Percentiles rank a stretch among this genome's conserved stretches.
Evolutionary conservation across 2,113 vertebrate genomes (phyloP).

Genomic region (Globicephala melas): DNA sequence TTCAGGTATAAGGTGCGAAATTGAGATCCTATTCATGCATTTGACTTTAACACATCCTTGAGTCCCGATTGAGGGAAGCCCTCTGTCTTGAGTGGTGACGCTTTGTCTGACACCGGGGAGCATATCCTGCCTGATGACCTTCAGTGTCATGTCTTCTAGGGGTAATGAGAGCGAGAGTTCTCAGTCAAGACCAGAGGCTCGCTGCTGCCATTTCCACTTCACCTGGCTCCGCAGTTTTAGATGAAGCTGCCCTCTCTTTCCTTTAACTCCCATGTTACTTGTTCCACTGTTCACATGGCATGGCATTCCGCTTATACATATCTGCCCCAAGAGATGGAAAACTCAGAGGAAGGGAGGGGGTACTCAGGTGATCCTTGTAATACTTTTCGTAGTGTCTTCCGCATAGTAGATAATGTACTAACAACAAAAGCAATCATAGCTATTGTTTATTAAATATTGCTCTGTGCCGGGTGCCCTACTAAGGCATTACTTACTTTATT

Average conservation of each 20-base stretch:
- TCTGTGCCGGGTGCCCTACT: accelerated
- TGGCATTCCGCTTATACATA: background rate
- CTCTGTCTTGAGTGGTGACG: background rate
- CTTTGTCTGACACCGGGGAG: background rate
- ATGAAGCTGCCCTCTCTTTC: background rate
- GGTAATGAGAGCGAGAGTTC: too few species aligned
- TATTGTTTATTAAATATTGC: background rate
- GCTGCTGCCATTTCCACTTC: background rate
- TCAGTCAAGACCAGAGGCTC: too few species aligned
- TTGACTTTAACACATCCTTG: background rate
- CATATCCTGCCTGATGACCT: background rate
- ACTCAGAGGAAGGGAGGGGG: background rate
- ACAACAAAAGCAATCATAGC: background rate
- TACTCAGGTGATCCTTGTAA: too few species aligned
- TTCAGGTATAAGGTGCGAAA: background rate
- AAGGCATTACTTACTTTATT: too few species aligned
- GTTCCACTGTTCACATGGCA: accelerated
- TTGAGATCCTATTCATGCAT: background rate
- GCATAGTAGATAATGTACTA: background rate
- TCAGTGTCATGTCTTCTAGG: background rate
- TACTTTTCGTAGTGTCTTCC: background rate
- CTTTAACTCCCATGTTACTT: background rate
- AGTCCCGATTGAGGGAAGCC: background rate
- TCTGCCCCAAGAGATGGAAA: background rate
- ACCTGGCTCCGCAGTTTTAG: background rate